phyloP scores from a whole-genome alignment of 2,113 vertebrate species.

The Ancistrus triradiatus region DNA sequence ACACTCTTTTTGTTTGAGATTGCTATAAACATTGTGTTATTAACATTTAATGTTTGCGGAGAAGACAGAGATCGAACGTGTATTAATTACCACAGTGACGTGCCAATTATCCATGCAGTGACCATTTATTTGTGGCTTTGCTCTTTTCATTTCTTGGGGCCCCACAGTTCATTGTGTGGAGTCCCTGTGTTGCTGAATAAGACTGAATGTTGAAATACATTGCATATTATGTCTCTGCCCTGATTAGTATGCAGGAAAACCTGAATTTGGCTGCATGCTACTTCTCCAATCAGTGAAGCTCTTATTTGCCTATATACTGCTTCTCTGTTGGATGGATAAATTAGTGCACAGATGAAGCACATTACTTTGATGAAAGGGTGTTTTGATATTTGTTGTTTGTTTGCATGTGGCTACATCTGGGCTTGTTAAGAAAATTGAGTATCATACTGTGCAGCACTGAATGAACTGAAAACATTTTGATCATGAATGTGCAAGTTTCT shows the following conservation, averaged over 20 bases:
- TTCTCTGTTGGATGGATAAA: constrained; percentile 17
- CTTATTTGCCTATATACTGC: constrained; percentile 16
- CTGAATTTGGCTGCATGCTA: constrained; percentile 4
- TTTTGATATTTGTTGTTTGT: constrained; percentile 9
- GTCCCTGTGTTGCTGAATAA: too few species aligned
- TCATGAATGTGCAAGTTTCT: background rate
- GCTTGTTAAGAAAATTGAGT: background rate
- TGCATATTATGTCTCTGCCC: constrained; percentile 8
- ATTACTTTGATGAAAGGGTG: constrained; percentile 24
- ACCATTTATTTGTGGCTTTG: too few species aligned
- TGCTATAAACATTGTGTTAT: too few species aligned
- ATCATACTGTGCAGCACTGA: background rate
- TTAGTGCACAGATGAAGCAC: constrained; percentile 14
- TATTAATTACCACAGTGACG: too few species aligned
- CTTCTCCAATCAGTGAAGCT: constrained; percentile 25
- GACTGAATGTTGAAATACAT: too few species aligned
- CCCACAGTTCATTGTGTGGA: too few species aligned
- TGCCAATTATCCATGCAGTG: too few species aligned
- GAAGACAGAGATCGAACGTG: too few species aligned
- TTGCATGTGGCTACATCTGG: constrained; percentile 10
- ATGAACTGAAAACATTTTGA: background rate
- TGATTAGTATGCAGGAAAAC: constrained; percentile 17
- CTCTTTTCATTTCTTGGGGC: background rate
- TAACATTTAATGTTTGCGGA: too few species aligned
- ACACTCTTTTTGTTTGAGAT: too few species aligned